Percentiles rank a stretch among this genome's conserved stretches.
phyloP scores from a whole-genome alignment of 2,113 vertebrate species.

The Dunckerocampus dactyliophorus region DNA sequence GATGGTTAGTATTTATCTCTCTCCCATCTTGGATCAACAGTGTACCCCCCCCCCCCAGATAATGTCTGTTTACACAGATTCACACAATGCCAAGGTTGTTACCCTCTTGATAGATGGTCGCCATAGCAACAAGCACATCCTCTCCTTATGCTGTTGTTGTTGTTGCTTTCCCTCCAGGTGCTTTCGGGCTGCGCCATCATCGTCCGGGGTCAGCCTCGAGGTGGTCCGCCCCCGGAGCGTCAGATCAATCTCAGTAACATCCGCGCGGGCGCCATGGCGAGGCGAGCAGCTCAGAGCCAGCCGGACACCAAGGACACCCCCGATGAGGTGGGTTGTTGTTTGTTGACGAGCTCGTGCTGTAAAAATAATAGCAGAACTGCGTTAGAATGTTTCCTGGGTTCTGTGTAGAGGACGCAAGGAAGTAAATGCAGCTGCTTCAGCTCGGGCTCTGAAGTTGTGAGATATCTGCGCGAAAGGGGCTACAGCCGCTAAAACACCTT shows the following conservation, averaged over 20 bases:
- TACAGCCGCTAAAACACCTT: too few species aligned
- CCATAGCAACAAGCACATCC: constrained; percentile 21
- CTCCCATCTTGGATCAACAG: constrained; percentile 66
- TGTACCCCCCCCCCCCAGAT: constrained; percentile 32
- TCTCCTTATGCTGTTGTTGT: not conserved
- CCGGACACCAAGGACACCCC: constrained; percentile 87
- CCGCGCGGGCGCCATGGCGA: constrained; percentile 83
- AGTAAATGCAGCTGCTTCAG: too few species aligned
- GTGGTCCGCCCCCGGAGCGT: constrained; percentile 89
- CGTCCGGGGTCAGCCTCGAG: constrained; percentile 91
- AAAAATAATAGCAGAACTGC: too few species aligned
- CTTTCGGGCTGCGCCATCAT: constrained; percentile 97
- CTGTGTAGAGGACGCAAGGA: too few species aligned
- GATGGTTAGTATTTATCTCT: constrained; percentile 42
- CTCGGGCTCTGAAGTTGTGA: too few species aligned
- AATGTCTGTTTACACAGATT: constrained; percentile 68
- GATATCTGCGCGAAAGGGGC: too few species aligned
- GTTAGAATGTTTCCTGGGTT: too few species aligned
- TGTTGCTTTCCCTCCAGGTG: constrained; percentile 70
- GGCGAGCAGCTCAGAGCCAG: constrained; percentile 80
- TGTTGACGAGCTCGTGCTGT: not conserved
- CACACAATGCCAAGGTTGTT: constrained; percentile 65
- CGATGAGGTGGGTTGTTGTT: constrained; percentile 78
- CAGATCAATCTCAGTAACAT: constrained; percentile 98
- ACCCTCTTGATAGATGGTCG: constrained; percentile 19